These are phyloP conservation scores for Timandra comae DNA, from an alignment of 2,888 invertebrate species.

Conservation along the genomic window DNA sequence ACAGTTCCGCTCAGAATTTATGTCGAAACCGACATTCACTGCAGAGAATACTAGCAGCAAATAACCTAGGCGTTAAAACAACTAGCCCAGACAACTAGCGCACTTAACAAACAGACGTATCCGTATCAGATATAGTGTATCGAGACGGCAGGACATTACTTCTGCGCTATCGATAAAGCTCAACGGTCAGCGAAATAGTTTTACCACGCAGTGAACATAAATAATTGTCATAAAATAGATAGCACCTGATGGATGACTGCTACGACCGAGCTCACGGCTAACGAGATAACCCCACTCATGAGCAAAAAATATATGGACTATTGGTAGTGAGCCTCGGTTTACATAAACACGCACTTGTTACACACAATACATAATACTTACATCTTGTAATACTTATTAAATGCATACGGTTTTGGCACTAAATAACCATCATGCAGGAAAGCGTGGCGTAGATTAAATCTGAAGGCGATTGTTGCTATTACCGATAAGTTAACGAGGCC, in stretches of 20 bases:
- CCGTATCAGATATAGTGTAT: conserved; percentile 73
- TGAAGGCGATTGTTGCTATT: conserved; percentile 40
- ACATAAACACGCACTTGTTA: no score
- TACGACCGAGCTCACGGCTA: conserved; percentile 36
- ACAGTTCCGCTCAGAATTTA: conserved; percentile 72
- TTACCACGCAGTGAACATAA: conserved; percentile 68
- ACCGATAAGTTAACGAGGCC: conserved; percentile 37
- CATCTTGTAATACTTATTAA: no score
- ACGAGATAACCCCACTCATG: conserved; percentile 43
- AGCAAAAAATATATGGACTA: no score
- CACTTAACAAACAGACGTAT: conserved; percentile 76
- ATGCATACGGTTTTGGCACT: conserved; percentile 12
- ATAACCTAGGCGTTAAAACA: conserved; percentile 74
- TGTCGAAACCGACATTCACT: conserved; percentile 70
- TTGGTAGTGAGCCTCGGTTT: no score
- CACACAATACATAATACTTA: no score
- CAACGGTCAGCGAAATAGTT: conserved; percentile 74
- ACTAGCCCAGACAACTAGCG: conserved; percentile 68
- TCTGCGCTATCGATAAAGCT: conserved; percentile 74
- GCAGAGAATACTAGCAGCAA: conserved; percentile 66
- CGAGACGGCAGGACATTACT: conserved; percentile 71
- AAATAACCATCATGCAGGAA: conserved; percentile 24
- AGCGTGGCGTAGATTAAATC: conserved; percentile 31
- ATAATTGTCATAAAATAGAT: conserved; percentile 75
- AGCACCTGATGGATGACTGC: conserved; percentile 65